Percentiles rank a stretch among this genome's conserved stretches.
phyloP scores from a whole-genome alignment of 2,113 vertebrate species.

The Microtus ochrogaster region DNA sequence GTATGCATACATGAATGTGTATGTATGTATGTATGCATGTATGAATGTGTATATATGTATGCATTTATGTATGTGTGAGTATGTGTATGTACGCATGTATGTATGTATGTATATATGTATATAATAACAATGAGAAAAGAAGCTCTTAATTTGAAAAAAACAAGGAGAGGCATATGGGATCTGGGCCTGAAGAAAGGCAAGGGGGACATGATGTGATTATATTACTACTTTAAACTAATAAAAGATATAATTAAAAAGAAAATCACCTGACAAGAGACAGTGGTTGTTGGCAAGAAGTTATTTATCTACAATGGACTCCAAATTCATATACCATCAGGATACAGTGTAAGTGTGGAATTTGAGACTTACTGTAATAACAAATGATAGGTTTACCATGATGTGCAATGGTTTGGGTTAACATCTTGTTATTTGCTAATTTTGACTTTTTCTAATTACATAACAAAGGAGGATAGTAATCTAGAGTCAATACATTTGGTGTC shows the following conservation, averaged over 20 bases:
- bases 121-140: neutral
- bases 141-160: neutral
- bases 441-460: neutral
- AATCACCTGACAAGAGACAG: neutral
- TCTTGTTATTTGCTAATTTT: neutral
- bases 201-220: neutral
- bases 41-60: neutral
- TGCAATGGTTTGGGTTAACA: neutral
- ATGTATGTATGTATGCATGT: neutral
- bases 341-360: slow-evolving; percentile 17
- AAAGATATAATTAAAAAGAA: neutral
- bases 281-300: neutral
- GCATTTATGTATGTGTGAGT: neutral
- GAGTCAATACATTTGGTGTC: neutral
- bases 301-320: slow-evolving; percentile 25
- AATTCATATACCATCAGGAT: neutral
- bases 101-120: neutral
- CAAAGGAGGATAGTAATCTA: neutral
- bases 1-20: neutral
- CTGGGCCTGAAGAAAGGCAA: neutral
- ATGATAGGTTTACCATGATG: neutral
- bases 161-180: neutral
- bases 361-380: neutral
- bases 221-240: neutral
- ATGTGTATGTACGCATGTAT: neutral